Conservation (phyloP, 2,888 invertebrate genomes). For the Rhimphoctona megacephalus region DNA sequence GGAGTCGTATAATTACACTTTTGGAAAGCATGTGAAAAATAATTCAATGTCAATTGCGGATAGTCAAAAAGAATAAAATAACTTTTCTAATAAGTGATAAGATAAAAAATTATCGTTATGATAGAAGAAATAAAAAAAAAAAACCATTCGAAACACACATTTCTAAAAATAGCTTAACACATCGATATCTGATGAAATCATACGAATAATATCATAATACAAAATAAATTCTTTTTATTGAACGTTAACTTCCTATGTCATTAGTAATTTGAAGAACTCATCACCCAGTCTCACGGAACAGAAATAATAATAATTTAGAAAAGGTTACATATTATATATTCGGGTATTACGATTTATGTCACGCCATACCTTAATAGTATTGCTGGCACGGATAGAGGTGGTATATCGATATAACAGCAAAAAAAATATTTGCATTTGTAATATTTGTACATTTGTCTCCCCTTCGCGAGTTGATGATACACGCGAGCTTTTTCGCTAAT, state of each 20-base stretch:
- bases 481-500: constrained; percentile 41
- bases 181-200: not conserved
- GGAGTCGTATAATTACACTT: no score
- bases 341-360: not conserved
- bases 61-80: not conserved
- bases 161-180: not conserved
- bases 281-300: not conserved
- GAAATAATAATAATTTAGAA: not conserved
- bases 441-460: constrained; percentile 25
- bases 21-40: not conserved
- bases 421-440: constrained; percentile 27
- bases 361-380: not conserved
- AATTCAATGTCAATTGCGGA: not conserved
- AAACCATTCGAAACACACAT: not conserved
- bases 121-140: not conserved
- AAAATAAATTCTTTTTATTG: not conserved
- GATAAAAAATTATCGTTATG: not conserved
- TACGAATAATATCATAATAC: not conserved
- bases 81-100: not conserved
- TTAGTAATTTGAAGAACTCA: not conserved
- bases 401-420: not conserved
- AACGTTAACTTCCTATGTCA: not conserved
- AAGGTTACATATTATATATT: not conserved
- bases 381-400: not conserved
- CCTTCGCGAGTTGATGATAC: constrained; percentile 2